Conservation (phyloP, 2,797 vertebrate genomes). For the Zonotrichia albicollis region DNA sequence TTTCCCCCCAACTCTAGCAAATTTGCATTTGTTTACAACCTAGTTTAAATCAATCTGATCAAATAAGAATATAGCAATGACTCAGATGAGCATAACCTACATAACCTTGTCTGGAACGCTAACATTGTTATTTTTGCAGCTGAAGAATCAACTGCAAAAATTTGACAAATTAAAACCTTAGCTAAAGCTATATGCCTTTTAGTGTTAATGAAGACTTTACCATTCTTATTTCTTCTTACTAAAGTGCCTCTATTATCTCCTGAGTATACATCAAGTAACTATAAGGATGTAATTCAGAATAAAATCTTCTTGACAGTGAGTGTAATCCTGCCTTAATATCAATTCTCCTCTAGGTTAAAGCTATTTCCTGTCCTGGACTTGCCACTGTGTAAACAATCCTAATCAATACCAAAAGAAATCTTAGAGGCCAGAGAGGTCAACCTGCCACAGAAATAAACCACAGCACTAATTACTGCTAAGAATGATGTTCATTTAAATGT, state of each 20-base stretch:
- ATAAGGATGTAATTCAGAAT: not conserved
- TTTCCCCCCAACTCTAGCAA: not conserved
- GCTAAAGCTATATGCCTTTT: not conserved
- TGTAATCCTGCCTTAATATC: not conserved
- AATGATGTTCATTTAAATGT: not conserved
- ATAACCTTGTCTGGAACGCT: not conserved
- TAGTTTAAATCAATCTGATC: not conserved
- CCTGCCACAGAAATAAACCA: not conserved
- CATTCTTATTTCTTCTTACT: not conserved
- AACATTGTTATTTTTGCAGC: not conserved
- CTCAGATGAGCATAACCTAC: not conserved
- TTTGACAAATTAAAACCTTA: not conserved
- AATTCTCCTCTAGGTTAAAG: not conserved
- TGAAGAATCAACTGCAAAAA: not conserved
- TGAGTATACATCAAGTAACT: not conserved
- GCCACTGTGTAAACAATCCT: not conserved
- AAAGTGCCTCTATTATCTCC: not conserved
- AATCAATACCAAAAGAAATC: conserved; percentile 14
- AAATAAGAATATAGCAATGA: not conserved
- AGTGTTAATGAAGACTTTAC: not conserved
- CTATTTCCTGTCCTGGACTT: not conserved
- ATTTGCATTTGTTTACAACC: not conserved
- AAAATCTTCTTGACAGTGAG: not conserved
- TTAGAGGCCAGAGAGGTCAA: not conserved
- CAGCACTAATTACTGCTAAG: not conserved